Percentiles rank a stretch among this genome's conserved stretches.
Evolutionary conservation across 2,113 vertebrate species (phyloP).

Genomic region (Stegastes partitus): DNA sequence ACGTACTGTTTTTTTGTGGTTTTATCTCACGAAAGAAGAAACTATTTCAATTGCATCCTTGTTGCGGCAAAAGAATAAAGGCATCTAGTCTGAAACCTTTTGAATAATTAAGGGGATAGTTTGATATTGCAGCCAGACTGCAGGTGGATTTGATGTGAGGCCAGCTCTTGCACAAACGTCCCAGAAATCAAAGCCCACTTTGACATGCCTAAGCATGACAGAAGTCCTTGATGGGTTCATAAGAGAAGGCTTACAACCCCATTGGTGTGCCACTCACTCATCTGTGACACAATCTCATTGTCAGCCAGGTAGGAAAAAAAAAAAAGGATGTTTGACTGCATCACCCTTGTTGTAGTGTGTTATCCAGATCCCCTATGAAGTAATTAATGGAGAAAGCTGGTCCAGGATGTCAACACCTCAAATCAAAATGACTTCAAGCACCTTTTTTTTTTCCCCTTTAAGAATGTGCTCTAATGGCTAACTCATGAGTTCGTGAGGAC

Average conservation of each 20-base stretch:
- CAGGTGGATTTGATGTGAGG: constrained; percentile 52
- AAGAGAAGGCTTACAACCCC: constrained; percentile 19
- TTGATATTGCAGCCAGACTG: constrained; percentile 47
- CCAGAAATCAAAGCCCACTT: constrained; percentile 63
- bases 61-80: constrained; percentile 26
- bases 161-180: constrained; percentile 41
- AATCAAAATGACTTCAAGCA: constrained; percentile 14
- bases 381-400: constrained; percentile 22
- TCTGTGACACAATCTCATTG: constrained; percentile 25
- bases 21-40: constrained; percentile 10
- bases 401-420: neutral
- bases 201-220: constrained; percentile 47
- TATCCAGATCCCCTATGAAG: constrained; percentile 5
- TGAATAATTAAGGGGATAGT: constrained; percentile 60
- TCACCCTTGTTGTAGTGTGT: constrained; percentile 14
- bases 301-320: neutral
- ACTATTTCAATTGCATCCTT: constrained; percentile 7
- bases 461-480: constrained; percentile 25
- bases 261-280: constrained; percentile 19
- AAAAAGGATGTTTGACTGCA: constrained; percentile 21
- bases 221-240: constrained; percentile 53
- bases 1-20: neutral
- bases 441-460: neutral
- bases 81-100: constrained; percentile 25
- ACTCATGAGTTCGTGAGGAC: constrained; percentile 1